A percentile compares a stretch with the other conserved stretches of the same genome.
These are phyloP conservation scores for Prolemur simus DNA, from an alignment of 2,113 vertebrate species.

Conservation along the genomic window DNA sequence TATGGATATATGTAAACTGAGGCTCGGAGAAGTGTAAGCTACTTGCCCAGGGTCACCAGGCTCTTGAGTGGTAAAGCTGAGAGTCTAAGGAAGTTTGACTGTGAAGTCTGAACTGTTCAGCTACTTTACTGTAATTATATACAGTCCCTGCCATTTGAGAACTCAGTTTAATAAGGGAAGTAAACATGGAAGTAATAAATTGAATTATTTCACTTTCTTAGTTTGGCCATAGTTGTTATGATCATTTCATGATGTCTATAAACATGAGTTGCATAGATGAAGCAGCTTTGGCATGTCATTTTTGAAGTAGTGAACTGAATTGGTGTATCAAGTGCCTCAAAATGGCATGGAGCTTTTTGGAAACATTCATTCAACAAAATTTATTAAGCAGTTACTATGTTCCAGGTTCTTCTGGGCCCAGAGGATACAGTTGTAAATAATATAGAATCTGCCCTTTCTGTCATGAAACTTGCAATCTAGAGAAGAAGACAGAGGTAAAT, in stretches of 20 bases:
- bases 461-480: background rate
- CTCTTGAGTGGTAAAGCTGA: background rate
- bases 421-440: background rate
- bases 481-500: constrained; percentile 26
- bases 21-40: background rate
- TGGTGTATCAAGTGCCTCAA: background rate
- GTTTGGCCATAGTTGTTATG: constrained; percentile 1
- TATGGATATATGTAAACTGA: background rate
- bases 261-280: constrained; percentile 7
- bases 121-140: background rate
- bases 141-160: background rate
- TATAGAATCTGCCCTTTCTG: background rate
- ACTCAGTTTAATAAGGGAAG: background rate
- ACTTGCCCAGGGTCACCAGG: background rate
- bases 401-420: constrained; percentile 10
- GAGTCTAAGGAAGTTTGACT: constrained; percentile 23
- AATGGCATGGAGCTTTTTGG: background rate
- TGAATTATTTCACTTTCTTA: constrained; percentile 40
- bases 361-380: constrained; percentile 36
- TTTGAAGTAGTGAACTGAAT: constrained; percentile 26
- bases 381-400: background rate
- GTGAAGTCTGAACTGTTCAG: background rate
- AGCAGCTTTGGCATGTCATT: background rate
- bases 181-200: constrained; percentile 40
- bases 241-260: constrained; percentile 24